phyloP scores from a whole-genome alignment of 2,888 invertebrate genomes.

The Eurytoma californica region DNA sequence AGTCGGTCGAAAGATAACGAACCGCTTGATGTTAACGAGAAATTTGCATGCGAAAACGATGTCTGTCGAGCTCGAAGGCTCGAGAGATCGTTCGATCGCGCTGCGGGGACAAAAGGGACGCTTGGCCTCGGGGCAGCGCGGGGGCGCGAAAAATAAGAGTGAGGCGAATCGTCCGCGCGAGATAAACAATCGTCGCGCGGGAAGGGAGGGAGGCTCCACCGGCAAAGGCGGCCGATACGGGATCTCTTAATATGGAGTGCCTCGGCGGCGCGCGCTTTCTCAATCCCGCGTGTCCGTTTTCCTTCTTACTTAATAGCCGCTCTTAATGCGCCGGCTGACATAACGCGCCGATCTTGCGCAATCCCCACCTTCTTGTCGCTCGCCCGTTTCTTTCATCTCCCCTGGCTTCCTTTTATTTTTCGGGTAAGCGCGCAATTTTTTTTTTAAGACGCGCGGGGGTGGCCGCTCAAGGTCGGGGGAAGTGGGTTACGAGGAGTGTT shows the following conservation, averaged over 20 bases:
- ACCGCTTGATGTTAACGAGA: no score
- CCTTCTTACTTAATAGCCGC: slow-evolving; percentile 41
- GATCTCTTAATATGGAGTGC: slow-evolving; percentile 52
- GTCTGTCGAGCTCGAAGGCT: no score
- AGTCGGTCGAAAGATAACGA: no score
- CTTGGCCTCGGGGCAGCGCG: no score
- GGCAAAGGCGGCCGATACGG: slow-evolving; percentile 5
- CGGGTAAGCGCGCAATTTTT: not conserved
- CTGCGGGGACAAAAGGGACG: no score
- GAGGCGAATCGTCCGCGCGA: no score
- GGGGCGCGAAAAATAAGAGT: no score
- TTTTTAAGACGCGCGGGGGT: not conserved
- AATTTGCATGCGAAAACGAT: no score
- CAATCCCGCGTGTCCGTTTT: slow-evolving; percentile 44
- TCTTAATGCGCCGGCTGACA: not conserved
- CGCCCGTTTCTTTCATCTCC: not conserved
- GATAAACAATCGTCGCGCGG: no score
- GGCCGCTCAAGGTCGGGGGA: not conserved
- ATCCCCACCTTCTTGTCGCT: not conserved
- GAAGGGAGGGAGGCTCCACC: no score
- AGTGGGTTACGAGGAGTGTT: no score
- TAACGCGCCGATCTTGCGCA: slow-evolving; percentile 5
- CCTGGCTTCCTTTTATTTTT: slow-evolving; percentile 3
- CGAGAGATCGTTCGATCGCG: no score
- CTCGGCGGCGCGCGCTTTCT: slow-evolving; percentile 19